Evolutionary conservation across 2,888 invertebrate species (phyloP).

Genomic region (Barypeithes pellucidus): DNA sequence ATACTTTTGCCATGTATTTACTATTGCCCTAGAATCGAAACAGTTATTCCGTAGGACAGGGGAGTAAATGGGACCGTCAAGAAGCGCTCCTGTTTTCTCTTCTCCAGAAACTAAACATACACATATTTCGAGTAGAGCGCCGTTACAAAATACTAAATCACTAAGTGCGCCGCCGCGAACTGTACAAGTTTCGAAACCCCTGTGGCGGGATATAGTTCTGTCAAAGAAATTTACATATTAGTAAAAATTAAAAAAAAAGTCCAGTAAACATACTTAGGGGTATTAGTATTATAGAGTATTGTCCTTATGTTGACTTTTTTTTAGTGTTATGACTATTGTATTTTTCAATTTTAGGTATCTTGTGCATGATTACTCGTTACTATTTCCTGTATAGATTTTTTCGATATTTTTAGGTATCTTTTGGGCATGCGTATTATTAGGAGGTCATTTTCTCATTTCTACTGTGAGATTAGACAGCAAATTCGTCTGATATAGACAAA

Average conservation of each 20-base stretch:
- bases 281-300: conserved; percentile 18
- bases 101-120: too few relatives aligned
- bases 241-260: neutral
- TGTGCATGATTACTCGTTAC: conserved; percentile 25
- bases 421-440: conserved; percentile 24
- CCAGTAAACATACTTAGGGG: neutral
- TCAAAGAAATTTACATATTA: conserved; percentile 13
- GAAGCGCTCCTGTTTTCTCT: too few relatives aligned
- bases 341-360: conserved; percentile 16
- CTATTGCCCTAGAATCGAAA: too few relatives aligned
- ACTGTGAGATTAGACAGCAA: neutral
- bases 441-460: neutral
- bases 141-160: too few relatives aligned
- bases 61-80: too few relatives aligned
- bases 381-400: conserved; percentile 11
- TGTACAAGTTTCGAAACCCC: too few relatives aligned
- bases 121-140: too few relatives aligned
- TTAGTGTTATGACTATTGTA: neutral
- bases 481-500: neutral
- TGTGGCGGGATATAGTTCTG: too few relatives aligned
- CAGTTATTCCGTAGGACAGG: too few relatives aligned
- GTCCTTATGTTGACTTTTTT: neutral
- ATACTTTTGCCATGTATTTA: too few relatives aligned
- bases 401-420: conserved; percentile 7
- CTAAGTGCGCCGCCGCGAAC: too few relatives aligned